Evolutionary conservation across 2,797 vertebrate genomes (phyloP), one percentile per base, ranked within the genome.

Genomic region (Brotula barbata): DNA sequence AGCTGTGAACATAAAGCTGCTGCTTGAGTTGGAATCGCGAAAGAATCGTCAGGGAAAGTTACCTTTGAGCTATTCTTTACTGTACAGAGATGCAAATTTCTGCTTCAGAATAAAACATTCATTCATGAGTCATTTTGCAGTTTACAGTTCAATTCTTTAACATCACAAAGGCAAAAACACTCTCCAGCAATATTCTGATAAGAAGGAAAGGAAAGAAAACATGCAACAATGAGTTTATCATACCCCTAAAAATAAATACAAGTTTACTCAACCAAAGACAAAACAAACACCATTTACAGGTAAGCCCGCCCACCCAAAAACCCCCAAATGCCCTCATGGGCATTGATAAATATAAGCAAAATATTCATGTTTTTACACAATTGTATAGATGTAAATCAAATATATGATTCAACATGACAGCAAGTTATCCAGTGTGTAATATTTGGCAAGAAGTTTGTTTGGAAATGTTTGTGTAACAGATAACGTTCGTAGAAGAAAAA

Each of bases 341-440:
- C 37, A 31, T 1, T 51, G 68, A 71, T 67, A 58, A 76, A 73
- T 68, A 79, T 58, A 81, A 77, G 68, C 52, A 68, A 81, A 77
- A 77, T 85, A 81, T 83, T 68, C 64, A 82, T 80, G 78, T 82
- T 71, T 76, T 9, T 66, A 87, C 73, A 83, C 11, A 66, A 68
- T 68, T 73, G 21, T 80, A 77, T 78, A 83, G 55, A 64, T 75
- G 47, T 17, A 66, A 77, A 68, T 83, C 52, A 81, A 76, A 69
- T 67, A 31, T 77, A 70, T 77, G 77, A 70, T 22, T 58, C 15
- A 65, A 43, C 40, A 11, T 31, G 56, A 72, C 61, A 39, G 40
- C 11, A 40, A 20, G 15, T 25, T 33, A 47, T 52, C 64, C 48
- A 62, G 57, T 20, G 39, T 22, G 40, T 52, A 54, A 2, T 60